Base-by-base conservation (phyloP, 2,113 vertebrate species). In the Nanger granti region DNA sequence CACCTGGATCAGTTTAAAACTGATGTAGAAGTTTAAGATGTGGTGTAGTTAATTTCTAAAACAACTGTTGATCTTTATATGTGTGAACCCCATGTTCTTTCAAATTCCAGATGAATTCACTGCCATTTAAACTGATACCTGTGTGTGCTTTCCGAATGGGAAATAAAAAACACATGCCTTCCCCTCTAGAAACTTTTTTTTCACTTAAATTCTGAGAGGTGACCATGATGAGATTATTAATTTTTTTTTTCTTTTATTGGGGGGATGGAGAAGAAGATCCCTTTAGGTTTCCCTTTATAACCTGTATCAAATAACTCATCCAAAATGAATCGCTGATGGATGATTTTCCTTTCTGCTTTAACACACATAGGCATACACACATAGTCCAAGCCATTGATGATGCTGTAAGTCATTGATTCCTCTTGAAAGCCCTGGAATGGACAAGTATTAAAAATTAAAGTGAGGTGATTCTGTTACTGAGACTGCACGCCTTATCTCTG, bases 1-100 rank as follows among this genome's bases (percentile, higher is more conserved):
- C 98, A 98, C 98, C 98, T 99, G 99, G 98, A 98, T 99, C 98
- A 97, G 98, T 98, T 99, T 98, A 99, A 97, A 98, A 98, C 97
- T 97, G 98, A 92, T 31, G n/a, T 97, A 98, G 97, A 98, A 96
- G 95, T 98, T 98, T 98, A 98, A 97, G 98, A 84, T 95, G 93
- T 47, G 95, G 97, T 97, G 97, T 97, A 97, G 97, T 98, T 98
- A 98, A 99, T 98, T 99, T 98, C 97, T 98, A 98, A 98, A 99
- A 98, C 98, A 98, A 98, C 97, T 99, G 98, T 97, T 98, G 97
- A 95, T 37, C 47, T 97, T 98, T 98, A 85, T 96, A 92, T 54
- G 91, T 97, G 98, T 98, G 97, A 98, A 98, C 92, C 93, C 82
- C 82, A 66, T 76, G 62, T 90, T 98, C 83, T 95, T 89, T 29